Evolutionary conservation across 2,888 invertebrate genomes (phyloP), one percentile per base, ranked within the genome.

Genomic region (Hypena proboscidalis): DNA sequence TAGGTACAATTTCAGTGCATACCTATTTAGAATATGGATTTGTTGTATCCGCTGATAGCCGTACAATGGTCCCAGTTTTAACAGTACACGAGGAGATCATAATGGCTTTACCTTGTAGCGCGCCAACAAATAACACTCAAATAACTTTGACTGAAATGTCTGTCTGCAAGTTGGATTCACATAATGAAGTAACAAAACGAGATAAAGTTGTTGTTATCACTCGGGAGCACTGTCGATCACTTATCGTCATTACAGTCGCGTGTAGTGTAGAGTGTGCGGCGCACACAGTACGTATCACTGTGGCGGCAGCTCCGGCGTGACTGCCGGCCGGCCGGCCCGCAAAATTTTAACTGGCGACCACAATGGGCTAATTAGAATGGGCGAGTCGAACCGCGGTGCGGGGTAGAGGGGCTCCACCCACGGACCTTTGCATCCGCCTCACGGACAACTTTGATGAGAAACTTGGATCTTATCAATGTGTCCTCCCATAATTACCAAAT

Each of bases 281-380:
- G 49, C 27, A 52, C 37, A 51, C 64, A 52, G 68, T 75, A 81
- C 89, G 85, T 82, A 76, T 65, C 70, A 43, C 72, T 68, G 53
- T 60, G 66, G 58, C 82, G 76, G 71, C 69, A 71, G 74, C 70
- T 72, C 69, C 83, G 80, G 84, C 83, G 78, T 83, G 81, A 90
- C 80, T 82, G 85, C 81, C 84, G 80, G 84, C 82, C 82, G 79
- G 83, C 78, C 75, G 76, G 74, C 75, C n/a, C 80, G 83, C 86
- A 83, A 86, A n/a, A 85, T 77, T 84, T 83, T 74, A 77, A 81
- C 83, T 77, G 73, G 72, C 83, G 75, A 82, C 85, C 87, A 89
- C 90, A 88, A 90, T 89, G 83, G 77, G 84, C 85, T 90, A 88
- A 89, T 90, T 90, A 89, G 90, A 89, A 90, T 89, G 88, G 58